A percentile compares a stretch with the other conserved stretches of the same genome.
Evolutionary conservation across 1,140 invertebrate genomes (phyloP).

Genomic region (Drosophila eugracilis): DNA sequence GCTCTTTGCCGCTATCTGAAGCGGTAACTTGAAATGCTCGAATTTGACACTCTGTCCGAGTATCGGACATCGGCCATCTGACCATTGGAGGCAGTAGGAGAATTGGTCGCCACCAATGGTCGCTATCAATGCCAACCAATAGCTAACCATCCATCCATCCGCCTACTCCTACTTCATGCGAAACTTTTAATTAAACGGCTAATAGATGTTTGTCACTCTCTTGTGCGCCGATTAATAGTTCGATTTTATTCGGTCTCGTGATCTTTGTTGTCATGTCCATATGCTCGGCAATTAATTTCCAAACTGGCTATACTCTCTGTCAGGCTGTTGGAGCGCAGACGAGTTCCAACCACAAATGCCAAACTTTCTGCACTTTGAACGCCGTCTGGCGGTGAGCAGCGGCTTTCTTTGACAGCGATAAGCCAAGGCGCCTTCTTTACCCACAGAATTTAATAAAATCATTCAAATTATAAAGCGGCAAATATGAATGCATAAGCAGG

Average conservation of each 20-base stretch:
- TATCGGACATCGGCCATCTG: slow-evolving; percentile 37
- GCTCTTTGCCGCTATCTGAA: slow-evolving; percentile 68
- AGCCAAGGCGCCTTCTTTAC: slow-evolving; percentile 23
- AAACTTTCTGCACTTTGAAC: slow-evolving; percentile 73
- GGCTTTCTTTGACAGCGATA: slow-evolving; percentile 63
- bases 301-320: slow-evolving; percentile 16
- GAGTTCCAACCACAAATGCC: slow-evolving; percentile 26
- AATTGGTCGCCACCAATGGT: slow-evolving; percentile 29
- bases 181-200: slow-evolving; percentile 81
- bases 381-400: slow-evolving; percentile 1
- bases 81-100: too few relatives aligned
- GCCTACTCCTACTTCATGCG: too few relatives aligned
- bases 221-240: slow-evolving; percentile 66
- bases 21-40: slow-evolving; percentile 78
- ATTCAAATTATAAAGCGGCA: slow-evolving; percentile 30
- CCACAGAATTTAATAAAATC: slow-evolving; percentile 29
- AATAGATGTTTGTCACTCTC: slow-evolving; percentile 81
- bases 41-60: slow-evolving; percentile 74
- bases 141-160: slow-evolving; percentile 6
- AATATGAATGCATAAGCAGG: slow-evolving; percentile 45
- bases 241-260: slow-evolving; percentile 60
- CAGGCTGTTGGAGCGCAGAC: background rate
- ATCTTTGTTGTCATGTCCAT: slow-evolving; percentile 74
- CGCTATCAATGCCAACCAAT: slow-evolving; percentile 60
- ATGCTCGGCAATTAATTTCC: slow-evolving; percentile 67